Base-by-base conservation (phyloP, 2,113 vertebrate genomes). In the Heterochromis multidens region DNA sequence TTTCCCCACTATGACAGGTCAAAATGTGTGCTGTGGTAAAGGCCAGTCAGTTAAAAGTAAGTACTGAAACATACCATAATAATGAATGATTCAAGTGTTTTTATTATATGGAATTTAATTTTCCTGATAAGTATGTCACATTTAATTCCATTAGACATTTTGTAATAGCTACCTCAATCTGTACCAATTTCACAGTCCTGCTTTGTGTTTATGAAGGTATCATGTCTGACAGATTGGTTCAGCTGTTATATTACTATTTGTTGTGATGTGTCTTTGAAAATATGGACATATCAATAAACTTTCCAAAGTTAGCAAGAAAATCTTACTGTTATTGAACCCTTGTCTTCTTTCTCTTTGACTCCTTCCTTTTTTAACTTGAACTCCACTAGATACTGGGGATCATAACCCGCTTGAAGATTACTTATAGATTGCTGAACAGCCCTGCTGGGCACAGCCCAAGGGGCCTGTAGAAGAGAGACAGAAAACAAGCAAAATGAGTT, bases 91-190 rank as follows among this genome's bases (percentile, higher is more conserved):
- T 7, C 2, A 61, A 35, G 14, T 52, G 31, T 83, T 12, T 77
- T 56, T 2, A 37, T 72, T 83, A 63, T 23, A 35, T 79, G 5
- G 7, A 61, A 49, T 58, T 33, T n/a, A 46, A 54, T 5, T 54
- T 61, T 40, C 40, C 7, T 70, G 49, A 49, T 49, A 49, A 21
- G 9, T 11, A 54, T 74, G 0, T 74, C 27, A 74, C 43, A 33
- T 6, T n/a, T 74, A 54, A 74, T 74, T 74, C 2, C 2, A 31
- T 74, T 74, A n/a, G 4, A 80, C 8, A 43, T 72, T 84, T 59
- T 84, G 37, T 78, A 58, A 81, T 49, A 46, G 25, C 85, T 87
- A 88, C 88, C 88, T 92, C 81, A 88, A 6, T 25, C 57, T 87
- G 54, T 90, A 65, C 62, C 29, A n/a, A n/a, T 81, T 43, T 33